These are phyloP conservation scores for Noctilio leporinus DNA, from an alignment of 2,113 vertebrate genomes.

Conservation along the genomic window DNA sequence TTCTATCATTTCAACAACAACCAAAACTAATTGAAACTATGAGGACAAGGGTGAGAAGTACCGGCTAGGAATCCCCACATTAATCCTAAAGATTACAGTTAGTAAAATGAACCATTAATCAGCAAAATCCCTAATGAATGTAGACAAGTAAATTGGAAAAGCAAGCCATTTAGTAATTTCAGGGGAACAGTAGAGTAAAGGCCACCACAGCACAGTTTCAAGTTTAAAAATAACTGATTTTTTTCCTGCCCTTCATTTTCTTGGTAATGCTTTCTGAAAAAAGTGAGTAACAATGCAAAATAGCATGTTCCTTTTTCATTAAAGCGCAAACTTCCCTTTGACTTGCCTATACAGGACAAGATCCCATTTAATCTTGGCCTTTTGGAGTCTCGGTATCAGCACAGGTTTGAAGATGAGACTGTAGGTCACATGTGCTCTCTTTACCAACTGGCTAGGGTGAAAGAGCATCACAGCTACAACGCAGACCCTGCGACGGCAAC, in stretches of 20 bases:
- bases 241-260: background rate
- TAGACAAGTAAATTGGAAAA: constrained; percentile 1
- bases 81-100: constrained; percentile 21
- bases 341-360: constrained; percentile 32
- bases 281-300: constrained; percentile 30
- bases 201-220: background rate
- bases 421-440: constrained; percentile 39
- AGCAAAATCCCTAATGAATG: background rate
- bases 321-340: constrained; percentile 37
- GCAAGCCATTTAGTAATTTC: constrained; percentile 26
- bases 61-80: constrained; percentile 1
- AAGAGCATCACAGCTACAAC: constrained; percentile 12
- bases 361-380: constrained; percentile 50
- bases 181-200: background rate
- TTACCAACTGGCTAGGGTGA: constrained; percentile 8
- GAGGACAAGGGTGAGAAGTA: constrained; percentile 24
- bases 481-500: background rate
- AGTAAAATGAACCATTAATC: background rate
- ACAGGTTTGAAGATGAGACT: constrained; percentile 38
- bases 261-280: constrained; percentile 10
- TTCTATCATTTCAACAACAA: constrained; percentile 41
- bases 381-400: background rate
- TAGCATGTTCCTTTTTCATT: constrained; percentile 12
- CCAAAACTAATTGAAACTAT: constrained; percentile 35
- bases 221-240: background rate